Evolutionary conservation across 2,888 invertebrate species (phyloP), one percentile per base, ranked within the genome.

Genomic region (Vesta saturnalis): DNA sequence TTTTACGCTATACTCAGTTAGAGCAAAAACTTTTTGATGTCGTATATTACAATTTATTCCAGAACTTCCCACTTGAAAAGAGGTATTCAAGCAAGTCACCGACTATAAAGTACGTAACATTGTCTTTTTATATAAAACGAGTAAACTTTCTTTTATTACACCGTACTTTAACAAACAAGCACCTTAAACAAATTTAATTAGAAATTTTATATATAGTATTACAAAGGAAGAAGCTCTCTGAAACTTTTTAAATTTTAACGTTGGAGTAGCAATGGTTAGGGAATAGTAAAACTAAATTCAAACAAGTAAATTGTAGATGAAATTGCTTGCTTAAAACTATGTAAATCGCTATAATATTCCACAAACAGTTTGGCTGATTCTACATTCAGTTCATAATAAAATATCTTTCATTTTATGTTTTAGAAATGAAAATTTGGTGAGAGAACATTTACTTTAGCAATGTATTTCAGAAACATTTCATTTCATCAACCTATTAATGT

Each of bases 111-210:
- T 59, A 65, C 52, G 55, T 46, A 35, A 60, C 55, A 30, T 60
- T 65, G 65, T 65, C 65, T 65, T 60, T 64, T 55, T 65, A 55
- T 47, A 47, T 43, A 60, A 56, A 60, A 65, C 49, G 56, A 65
- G 65, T 65, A 65, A 65, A 65, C 65, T 65, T 65, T 65, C 65
- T 65, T 65, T 64, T 56, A 35, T 65, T 65, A 65, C 55, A 54
- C 18, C 39, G 43, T 56, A 52, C 12, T 12, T 52, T 52, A 19
- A 19, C 3, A 21, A 15, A 52, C 52, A 19, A 18, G 12, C 19
- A 52, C 19, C 8, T 52, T 52, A 52, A n/a, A 18, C 52, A 52
- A 52, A 52, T 19, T 52, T 52, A 52, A 52, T 52, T 52, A 52
- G 6, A 52, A 52, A 52, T 52, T 52, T 52, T 52, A 52, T 52